phyloP scores from a whole-genome alignment of 2,888 invertebrate genomes.

The Brachypalpus laphriformis region DNA sequence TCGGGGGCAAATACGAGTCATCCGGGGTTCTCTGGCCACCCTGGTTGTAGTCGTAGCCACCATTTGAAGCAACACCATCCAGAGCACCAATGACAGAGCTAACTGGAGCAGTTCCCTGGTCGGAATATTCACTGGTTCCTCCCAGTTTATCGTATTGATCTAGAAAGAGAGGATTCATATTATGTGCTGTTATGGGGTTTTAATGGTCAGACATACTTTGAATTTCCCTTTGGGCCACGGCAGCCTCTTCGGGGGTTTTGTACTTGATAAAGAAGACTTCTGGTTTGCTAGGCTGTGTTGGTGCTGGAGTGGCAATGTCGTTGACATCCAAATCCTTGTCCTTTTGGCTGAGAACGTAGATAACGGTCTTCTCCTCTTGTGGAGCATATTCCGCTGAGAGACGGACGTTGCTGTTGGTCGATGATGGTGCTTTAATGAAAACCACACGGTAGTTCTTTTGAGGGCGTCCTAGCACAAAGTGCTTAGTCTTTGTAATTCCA shows the following conservation, averaged over 20 bases:
- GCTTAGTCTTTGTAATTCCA: slow-evolving; percentile 75
- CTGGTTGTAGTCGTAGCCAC: slow-evolving; percentile 78
- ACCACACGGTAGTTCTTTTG: slow-evolving; percentile 81
- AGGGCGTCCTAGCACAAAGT: slow-evolving; percentile 79
- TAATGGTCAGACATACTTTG: slow-evolving; percentile 76
- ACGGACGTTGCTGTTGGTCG: slow-evolving; percentile 74
- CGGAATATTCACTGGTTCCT: slow-evolving; percentile 79
- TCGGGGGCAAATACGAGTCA: slow-evolving; percentile 58
- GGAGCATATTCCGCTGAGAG: slow-evolving; percentile 80
- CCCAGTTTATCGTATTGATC: slow-evolving; percentile 81
- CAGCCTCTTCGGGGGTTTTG: slow-evolving; percentile 81
- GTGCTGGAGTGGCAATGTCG: slow-evolving; percentile 79
- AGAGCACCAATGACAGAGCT: slow-evolving; percentile 79
- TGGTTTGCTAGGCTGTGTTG: slow-evolving; percentile 79
- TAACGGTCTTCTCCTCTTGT: slow-evolving; percentile 82
- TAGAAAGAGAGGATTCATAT: slow-evolving; percentile 35
- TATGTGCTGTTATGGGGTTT: not conserved
- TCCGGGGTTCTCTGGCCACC: slow-evolving; percentile 59
- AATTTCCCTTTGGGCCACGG: slow-evolving; percentile 80
- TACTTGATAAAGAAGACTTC: slow-evolving; percentile 82
- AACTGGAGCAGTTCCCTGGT: slow-evolving; percentile 79
- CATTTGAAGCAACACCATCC: slow-evolving; percentile 75
- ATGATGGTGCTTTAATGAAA: slow-evolving; percentile 81
- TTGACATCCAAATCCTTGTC: slow-evolving; percentile 78
- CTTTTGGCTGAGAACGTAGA: slow-evolving; percentile 81